Conservation (phyloP, 2,888 invertebrate genomes). For the Dexiosoma caninum region DNA sequence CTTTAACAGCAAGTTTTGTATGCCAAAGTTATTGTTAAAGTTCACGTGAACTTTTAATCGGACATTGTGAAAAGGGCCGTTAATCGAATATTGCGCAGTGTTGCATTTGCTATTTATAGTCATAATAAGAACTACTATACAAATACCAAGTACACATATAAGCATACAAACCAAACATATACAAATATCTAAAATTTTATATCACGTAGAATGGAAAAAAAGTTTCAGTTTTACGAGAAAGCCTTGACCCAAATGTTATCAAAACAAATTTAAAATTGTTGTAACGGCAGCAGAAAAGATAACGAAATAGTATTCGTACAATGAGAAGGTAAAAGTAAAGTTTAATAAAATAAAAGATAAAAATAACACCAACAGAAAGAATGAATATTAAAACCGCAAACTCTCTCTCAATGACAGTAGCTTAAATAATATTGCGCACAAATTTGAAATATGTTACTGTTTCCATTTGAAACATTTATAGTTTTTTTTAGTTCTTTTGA, state of each 20-base stretch:
- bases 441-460: background rate
- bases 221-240: constrained; percentile 34
- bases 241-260: constrained; percentile 60
- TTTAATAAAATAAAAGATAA: background rate
- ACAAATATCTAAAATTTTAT: constrained; percentile 12
- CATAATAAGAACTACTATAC: constrained; percentile 14
- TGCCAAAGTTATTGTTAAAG: too few species aligned
- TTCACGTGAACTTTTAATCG: too few species aligned
- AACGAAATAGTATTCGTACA: constrained; percentile 10
- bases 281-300: constrained; percentile 12
- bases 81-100: background rate
- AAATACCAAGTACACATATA: constrained; percentile 14
- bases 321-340: background rate
- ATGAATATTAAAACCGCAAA: constrained; percentile 22
- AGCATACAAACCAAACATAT: background rate
- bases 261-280: constrained; percentile 45
- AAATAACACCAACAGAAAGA: background rate
- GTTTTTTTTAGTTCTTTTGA: too few species aligned
- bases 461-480: too few species aligned
- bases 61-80: too few species aligned
- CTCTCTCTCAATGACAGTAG: constrained; percentile 2
- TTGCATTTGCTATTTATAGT: background rate
- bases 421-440: background rate
- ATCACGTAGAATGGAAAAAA: constrained; percentile 31
- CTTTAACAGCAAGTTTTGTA: too few species aligned